Evolutionary conservation across 2,797 vertebrate genomes (phyloP), one percentile per base, ranked within the genome.

Genomic region (Otolemur crassicaudatus): DNA sequence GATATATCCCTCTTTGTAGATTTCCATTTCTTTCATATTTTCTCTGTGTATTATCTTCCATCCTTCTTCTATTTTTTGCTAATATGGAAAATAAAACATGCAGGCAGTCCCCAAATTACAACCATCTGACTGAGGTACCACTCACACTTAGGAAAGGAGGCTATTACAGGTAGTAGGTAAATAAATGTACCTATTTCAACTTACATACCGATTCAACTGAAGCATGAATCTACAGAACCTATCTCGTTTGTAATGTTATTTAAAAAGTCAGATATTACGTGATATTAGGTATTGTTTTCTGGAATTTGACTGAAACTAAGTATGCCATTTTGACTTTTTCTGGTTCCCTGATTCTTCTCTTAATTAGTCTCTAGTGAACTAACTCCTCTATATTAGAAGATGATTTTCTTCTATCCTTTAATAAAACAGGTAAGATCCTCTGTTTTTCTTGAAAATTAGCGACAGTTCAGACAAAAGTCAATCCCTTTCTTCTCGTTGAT

Each of bases 371-470:
- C 63, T 92, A 83, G 53, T 27, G n/a, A 84, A 90, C 53, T 40
- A 79, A 22, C 14, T 34, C 63, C 63, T 79, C 49, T 76, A 5
- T 65, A 37, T 73, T 49, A 89, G 49, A 93, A 87, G 31, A 13
- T 53, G 65, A 12, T 75, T 89, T 69, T 92, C 90, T 27, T 90
- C n/a, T 83, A 11, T 63, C 40, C 40, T 67, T 93, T 58, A 72
- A n/a, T 53, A 86, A 94, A 90, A 90, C 53, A 89, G 63, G 67
- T n/a, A 27, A 34, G 72, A 60, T 43, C 61, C 25, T 95, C 85
- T 95, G 91, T 73, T 73, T 93, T 91, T 67, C 83, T 72, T 93
- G 81, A 67, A 73, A 69, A 73, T 87, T 81, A 81, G 12, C 40
- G 72, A 43, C 16, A 49, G 19, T 87, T 95, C 63, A 80, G 65